Evolutionary conservation across 2,888 invertebrate species (phyloP).

Genomic region (Plagodis pulveraria): DNA sequence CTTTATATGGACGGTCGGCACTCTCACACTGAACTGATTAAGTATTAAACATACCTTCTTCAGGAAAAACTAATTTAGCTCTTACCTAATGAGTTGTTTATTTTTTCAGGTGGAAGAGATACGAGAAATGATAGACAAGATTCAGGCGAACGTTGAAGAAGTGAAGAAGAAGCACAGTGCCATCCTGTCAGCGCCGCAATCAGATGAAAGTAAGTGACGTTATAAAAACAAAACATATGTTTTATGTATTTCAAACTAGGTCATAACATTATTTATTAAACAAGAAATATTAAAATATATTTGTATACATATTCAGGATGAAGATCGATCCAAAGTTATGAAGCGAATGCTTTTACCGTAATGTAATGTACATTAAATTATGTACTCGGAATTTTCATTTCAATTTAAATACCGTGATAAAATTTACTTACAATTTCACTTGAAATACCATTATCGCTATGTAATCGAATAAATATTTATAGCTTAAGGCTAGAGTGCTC

Average conservation of each 20-base stretch:
- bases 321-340: constrained; percentile 4
- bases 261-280: not conserved
- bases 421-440: constrained; percentile 9
- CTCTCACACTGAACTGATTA: constrained; percentile 19
- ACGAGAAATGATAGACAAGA: constrained; percentile 99
- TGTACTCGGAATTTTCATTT: constrained; percentile 20
- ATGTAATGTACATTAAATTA: constrained; percentile 13
- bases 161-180: constrained; percentile 99
- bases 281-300: no score
- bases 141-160: constrained; percentile 99
- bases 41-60: constrained; percentile 23
- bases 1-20: constrained; percentile 33
- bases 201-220: constrained; percentile 96
- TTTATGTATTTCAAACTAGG: constrained; percentile 3
- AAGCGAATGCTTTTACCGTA: constrained; percentile 7
- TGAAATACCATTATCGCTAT: constrained; percentile 5
- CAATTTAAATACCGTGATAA: constrained; percentile 21
- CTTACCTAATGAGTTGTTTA: constrained; percentile 21
- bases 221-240: not conserved
- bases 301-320: no score
- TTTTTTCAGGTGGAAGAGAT: constrained; percentile 97
- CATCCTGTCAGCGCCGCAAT: constrained; percentile 98
- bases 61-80: constrained; percentile 16
- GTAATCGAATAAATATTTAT: constrained; percentile 6
- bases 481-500: no score